Conservation (phyloP, 1,140 invertebrate genomes). For the Psix sp. region DNA sequence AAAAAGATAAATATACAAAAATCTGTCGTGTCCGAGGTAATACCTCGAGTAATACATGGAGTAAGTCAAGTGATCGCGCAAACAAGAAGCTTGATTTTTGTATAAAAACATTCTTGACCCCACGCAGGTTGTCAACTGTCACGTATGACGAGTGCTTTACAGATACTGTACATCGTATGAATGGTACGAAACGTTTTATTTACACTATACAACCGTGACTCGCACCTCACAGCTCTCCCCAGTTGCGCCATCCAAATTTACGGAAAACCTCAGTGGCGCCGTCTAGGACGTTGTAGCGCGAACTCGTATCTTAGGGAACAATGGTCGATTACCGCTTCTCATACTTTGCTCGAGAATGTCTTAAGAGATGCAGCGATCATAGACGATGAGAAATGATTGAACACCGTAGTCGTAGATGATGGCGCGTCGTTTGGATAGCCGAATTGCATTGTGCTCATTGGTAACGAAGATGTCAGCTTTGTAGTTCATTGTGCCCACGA, state of each 20-base stretch:
- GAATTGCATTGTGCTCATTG: no score
- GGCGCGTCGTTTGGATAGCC: no score
- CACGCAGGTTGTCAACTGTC: conserved; percentile 5
- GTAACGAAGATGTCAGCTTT: no score
- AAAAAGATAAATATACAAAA: conserved; percentile 43
- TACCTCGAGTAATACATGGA: conserved; percentile 39
- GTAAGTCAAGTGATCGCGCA: conserved; percentile 21
- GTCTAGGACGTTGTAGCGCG: no score
- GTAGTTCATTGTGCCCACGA: no score
- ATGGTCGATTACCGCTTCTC: no score
- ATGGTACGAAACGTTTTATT: conserved; percentile 42
- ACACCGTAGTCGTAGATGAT: no score
- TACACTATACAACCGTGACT: conserved; percentile 23
- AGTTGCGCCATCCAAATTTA: not conserved
- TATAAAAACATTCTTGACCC: conserved; percentile 35
- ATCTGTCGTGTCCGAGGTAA: conserved; percentile 40
- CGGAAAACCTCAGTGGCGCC: no score
- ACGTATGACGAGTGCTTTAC: conserved; percentile 48
- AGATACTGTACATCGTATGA: conserved; percentile 55
- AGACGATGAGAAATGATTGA: no score
- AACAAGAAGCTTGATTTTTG: conserved; percentile 41
- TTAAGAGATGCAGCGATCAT: no score
- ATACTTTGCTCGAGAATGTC: no score
- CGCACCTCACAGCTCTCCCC: not conserved
- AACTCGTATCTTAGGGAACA: no score